phyloP scores from a whole-genome alignment of 2,113 vertebrate species.

The Tretioscincus oriximinensis region DNA sequence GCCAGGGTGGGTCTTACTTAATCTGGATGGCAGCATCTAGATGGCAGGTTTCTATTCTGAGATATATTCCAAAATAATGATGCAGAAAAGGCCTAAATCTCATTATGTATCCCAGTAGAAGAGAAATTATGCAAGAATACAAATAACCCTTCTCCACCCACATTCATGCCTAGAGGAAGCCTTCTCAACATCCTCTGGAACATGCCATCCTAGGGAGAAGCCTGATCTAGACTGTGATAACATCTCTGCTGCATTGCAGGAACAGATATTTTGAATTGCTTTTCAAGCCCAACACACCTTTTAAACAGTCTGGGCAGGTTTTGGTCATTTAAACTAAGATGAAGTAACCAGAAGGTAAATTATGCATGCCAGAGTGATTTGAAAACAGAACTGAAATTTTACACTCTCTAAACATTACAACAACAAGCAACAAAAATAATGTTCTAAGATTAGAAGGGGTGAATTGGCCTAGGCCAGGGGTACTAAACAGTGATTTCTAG shows the following conservation, averaged over 20 bases:
- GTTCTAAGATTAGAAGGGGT: background rate
- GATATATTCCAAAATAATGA: no score
- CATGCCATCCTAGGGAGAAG: conserved; percentile 20
- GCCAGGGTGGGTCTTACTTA: no score
- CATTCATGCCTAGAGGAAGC: background rate
- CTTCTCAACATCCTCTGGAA: conserved; percentile 25
- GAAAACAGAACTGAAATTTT: background rate
- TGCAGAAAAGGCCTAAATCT: background rate
- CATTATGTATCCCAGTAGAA: background rate
- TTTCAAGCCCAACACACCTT: background rate
- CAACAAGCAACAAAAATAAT: background rate
- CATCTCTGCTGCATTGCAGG: background rate
- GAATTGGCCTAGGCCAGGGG: no score
- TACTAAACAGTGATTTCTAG: no score
- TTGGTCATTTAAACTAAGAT: background rate
- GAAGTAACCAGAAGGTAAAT: background rate
- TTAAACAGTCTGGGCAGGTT: background rate
- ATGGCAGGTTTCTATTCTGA: no score
- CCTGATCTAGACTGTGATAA: conserved; percentile 15
- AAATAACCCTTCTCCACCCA: background rate
- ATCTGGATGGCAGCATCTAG: no score
- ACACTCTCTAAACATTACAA: background rate
- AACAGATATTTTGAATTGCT: background rate
- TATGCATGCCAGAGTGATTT: background rate
- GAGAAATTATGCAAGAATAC: background rate